Conservation (phyloP, 2,888 invertebrate genomes). For the Stenodera caucasica region DNA sequence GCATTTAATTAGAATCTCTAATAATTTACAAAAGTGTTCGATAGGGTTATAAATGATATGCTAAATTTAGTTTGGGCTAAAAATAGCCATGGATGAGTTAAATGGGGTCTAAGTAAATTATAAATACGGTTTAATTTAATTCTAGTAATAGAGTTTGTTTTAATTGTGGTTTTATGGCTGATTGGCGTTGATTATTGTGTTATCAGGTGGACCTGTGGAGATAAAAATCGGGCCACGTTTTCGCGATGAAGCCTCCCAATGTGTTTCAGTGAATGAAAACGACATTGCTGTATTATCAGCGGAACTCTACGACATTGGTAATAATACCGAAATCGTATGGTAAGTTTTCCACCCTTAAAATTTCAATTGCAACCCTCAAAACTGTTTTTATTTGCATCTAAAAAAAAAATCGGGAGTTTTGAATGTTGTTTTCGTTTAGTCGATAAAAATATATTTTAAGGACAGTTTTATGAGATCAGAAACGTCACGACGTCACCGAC, state of each 20-base stretch:
- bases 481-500: conserved; percentile 36
- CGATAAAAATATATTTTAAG: conserved; percentile 47
- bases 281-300: conserved; percentile 44
- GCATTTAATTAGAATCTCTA: background rate
- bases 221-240: conserved; percentile 49
- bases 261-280: conserved; percentile 45
- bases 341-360: no score
- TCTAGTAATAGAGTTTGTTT: background rate
- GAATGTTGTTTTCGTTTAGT: conserved; percentile 26
- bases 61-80: conserved; percentile 20
- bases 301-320: conserved; percentile 48
- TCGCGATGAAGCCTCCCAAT: conserved; percentile 51
- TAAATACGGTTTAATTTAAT: conserved; percentile 28
- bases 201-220: conserved; percentile 41
- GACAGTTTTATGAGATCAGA: conserved; percentile 28
- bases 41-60: conserved; percentile 13
- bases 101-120: conserved; percentile 17
- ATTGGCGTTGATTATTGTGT: conserved; percentile 13
- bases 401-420: background rate
- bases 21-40: conserved; percentile 7
- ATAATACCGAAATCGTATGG: conserved; percentile 50
- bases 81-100: conserved; percentile 24
- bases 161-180: background rate
- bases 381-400: background rate
- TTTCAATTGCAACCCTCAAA: no score